These are phyloP conservation scores for Garrulus glandarius DNA, from an alignment of 2,797 vertebrate genomes.

Conservation along the genomic window DNA sequence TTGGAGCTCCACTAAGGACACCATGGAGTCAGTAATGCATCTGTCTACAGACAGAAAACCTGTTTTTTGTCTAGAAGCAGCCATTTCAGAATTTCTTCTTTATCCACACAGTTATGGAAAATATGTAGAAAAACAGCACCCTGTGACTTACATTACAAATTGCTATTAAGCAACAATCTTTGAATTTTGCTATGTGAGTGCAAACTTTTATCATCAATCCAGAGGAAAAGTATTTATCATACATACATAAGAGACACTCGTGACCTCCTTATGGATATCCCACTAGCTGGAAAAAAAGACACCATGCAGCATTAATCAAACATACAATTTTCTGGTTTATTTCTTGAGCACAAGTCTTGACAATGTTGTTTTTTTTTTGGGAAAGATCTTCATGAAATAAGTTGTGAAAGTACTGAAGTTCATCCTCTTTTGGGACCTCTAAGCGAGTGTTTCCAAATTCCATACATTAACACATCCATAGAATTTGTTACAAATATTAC, in stretches of 20 bases:
- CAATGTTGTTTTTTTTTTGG: not conserved
- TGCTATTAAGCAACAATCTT: not conserved
- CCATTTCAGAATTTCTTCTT: not conserved
- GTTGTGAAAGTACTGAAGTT: not conserved
- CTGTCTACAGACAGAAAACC: not conserved
- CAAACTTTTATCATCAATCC: not conserved
- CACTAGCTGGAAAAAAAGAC: not conserved
- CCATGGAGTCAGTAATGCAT: not conserved
- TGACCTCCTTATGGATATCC: not conserved
- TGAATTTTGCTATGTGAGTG: not conserved
- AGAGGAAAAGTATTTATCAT: not conserved
- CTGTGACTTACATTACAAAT: not conserved
- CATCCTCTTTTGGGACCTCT: not conserved
- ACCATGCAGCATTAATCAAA: not conserved
- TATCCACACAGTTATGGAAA: not conserved
- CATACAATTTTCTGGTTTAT: not conserved
- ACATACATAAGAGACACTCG: not conserved
- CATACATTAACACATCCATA: not conserved
- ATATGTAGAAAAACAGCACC: not conserved
- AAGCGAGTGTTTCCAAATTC: conserved; percentile 14
- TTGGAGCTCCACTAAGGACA: not conserved
- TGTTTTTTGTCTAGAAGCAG: not conserved
- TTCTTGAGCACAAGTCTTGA: not conserved
- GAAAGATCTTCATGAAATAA: not conserved
- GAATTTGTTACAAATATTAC: conserved; percentile 19